A percentile compares a stretch with the other conserved stretches of the same genome.
phyloP scores from a whole-genome alignment of 2,888 invertebrate genomes.

The Dendrolimus houi region DNA sequence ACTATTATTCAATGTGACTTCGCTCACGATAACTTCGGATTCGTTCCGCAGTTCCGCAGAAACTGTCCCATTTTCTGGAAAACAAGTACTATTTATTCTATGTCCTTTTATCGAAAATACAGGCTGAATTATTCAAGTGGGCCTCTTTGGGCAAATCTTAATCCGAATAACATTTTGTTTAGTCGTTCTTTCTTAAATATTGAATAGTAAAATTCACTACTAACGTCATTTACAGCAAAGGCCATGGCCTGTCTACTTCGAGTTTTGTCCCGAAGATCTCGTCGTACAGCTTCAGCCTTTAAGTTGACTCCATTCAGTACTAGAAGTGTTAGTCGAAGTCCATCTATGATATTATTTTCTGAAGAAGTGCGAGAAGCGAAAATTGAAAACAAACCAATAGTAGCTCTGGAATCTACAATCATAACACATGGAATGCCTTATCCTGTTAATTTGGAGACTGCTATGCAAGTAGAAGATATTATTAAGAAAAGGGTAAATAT shows the following conservation, averaged over 20 bases:
- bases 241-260: conserved; percentile 46
- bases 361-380: conserved; percentile 82
- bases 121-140: too few species aligned
- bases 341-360: conserved; percentile 51
- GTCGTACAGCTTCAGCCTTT: conserved; percentile 2
- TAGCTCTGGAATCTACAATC: conserved; percentile 97
- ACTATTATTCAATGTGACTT: too few species aligned
- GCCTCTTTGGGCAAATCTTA: too few species aligned
- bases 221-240: conserved; percentile 31
- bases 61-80: too few species aligned
- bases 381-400: conserved; percentile 81
- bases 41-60: too few species aligned
- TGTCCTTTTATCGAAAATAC: too few species aligned
- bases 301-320: conserved; percentile 18
- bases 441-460: conserved; percentile 93
- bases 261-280: conserved; percentile 24
- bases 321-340: conserved; percentile 26
- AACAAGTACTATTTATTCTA: too few species aligned
- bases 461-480: conserved; percentile 86
- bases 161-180: too few species aligned
- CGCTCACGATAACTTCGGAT: too few species aligned
- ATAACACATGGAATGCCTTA: conserved; percentile 99
- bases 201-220: too few species aligned
- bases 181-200: too few species aligned
- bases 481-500: conserved; percentile 80